Conservation (phyloP, 2,888 invertebrate species). For the Limnephilus rhombicus region DNA sequence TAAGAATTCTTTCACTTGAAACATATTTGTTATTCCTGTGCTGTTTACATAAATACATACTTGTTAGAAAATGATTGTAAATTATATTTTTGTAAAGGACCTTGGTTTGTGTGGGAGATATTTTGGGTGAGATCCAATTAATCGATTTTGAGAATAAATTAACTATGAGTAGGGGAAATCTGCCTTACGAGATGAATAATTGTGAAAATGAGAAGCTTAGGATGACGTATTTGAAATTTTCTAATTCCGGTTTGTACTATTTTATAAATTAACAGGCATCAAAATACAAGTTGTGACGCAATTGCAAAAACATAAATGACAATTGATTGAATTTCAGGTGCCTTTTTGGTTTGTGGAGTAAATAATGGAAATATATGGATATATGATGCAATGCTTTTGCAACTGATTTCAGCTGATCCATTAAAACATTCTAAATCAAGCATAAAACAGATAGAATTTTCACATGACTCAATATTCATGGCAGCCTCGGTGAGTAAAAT, state of each 20-base stretch:
- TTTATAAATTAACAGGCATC: slow-evolving; percentile 22
- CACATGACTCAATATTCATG: slow-evolving; percentile 76
- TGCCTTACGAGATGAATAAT: slow-evolving; percentile 60
- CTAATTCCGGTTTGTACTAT: slow-evolving; percentile 75
- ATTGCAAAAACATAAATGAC: not conserved
- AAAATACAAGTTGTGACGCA: not conserved
- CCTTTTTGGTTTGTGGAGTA: slow-evolving; percentile 79
- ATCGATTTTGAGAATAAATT: slow-evolving; percentile 72
- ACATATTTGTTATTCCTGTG: slow-evolving; percentile 49
- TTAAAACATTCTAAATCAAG: slow-evolving; percentile 73
- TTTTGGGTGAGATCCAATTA: slow-evolving; percentile 74
- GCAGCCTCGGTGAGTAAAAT: slow-evolving; percentile 77
- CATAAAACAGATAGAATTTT: slow-evolving; percentile 77
- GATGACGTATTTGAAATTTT: slow-evolving; percentile 76
- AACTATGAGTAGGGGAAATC: slow-evolving; percentile 65
- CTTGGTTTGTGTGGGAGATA: slow-evolving; percentile 75
- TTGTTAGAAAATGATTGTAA: not conserved
- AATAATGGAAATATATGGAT: slow-evolving; percentile 80
- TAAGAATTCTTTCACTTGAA: slow-evolving; percentile 68
- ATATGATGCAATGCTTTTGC: slow-evolving; percentile 78
- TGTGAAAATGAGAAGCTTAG: slow-evolving; percentile 63
- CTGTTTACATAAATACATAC: not conserved
- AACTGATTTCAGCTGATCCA: slow-evolving; percentile 73
- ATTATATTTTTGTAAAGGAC: slow-evolving; percentile 70
- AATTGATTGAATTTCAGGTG: slow-evolving; percentile 70